phyloP scores from a whole-genome alignment of 2,888 invertebrate genomes.

The Himalopsyche kuldschensis region DNA sequence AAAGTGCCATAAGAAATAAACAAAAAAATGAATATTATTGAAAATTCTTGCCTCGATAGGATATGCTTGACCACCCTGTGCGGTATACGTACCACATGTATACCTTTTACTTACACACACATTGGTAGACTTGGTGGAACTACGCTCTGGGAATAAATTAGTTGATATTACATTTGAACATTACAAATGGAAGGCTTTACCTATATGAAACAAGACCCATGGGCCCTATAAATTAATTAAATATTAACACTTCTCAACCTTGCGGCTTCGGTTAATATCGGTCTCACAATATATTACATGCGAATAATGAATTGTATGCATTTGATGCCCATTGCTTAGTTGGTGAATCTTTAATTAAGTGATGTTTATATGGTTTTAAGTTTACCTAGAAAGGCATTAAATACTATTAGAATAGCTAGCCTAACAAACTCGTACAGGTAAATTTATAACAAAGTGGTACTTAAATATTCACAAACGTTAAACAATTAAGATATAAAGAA shows the following conservation, averaged over 20 bases:
- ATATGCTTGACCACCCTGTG: not conserved
- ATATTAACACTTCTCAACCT: constrained; percentile 12
- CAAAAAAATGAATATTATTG: no score
- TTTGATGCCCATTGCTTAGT: not conserved
- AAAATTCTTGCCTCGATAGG: no score
- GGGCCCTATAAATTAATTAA: constrained; percentile 23
- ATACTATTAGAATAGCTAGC: no score
- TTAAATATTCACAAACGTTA: no score
- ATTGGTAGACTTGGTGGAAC: not conserved
- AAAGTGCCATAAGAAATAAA: no score
- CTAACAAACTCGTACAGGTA: no score
- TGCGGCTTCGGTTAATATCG: not conserved
- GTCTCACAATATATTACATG: not conserved
- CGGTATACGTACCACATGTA: not conserved
- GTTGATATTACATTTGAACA: constrained; percentile 18
- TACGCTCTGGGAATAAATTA: constrained; percentile 21
- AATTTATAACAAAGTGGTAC: no score
- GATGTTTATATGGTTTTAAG: not conserved
- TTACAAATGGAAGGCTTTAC: constrained; percentile 14
- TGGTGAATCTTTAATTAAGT: not conserved
- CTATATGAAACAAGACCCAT: constrained; percentile 13
- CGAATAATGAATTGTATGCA: not conserved
- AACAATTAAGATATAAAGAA: no score
- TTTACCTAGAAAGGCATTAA: no score
- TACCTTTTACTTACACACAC: not conserved